phyloP scores from a whole-genome alignment of 2,113 vertebrate species.

The Fregata magnificens region DNA sequence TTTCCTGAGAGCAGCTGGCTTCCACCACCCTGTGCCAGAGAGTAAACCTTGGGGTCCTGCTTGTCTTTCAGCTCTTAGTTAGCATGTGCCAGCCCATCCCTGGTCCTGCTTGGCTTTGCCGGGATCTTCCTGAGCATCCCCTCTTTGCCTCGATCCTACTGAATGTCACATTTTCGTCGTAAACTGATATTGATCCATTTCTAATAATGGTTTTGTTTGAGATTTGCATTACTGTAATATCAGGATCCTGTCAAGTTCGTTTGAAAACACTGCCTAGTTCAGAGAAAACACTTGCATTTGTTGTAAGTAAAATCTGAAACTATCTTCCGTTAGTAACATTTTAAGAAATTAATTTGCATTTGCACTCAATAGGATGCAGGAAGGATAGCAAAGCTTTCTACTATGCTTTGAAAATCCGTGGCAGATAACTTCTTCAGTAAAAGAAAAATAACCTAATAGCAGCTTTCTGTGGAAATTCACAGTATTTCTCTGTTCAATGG shows the following conservation, averaged over 20 bases:
- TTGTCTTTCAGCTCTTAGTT: neutral
- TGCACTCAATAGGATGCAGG: neutral
- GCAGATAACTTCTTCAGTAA: neutral
- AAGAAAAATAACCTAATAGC: slow-evolving; percentile 19
- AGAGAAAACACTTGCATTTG: neutral
- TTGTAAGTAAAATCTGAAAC: neutral
- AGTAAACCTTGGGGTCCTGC: neutral
- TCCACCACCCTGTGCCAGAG: neutral
- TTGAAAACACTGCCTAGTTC: neutral
- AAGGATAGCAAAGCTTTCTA: neutral
- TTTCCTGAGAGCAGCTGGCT: neutral
- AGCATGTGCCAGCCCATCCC: neutral
- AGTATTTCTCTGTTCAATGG: neutral
- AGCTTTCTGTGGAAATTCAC: neutral
- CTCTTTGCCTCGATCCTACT: neutral
- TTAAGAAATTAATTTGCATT: neutral
- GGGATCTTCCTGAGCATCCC: neutral
- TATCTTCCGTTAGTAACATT: neutral
- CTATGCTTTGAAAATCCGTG: neutral
- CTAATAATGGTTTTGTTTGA: neutral
- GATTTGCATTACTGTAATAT: neutral
- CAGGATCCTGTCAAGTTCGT: neutral
- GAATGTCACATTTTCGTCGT: neutral
- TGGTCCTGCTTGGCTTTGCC: neutral
- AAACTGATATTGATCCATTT: neutral